Evolutionary conservation across 2,797 vertebrate genomes (phyloP), one percentile per base, ranked within the genome.

Genomic region (Melanotaenia maccullochi): DNA sequence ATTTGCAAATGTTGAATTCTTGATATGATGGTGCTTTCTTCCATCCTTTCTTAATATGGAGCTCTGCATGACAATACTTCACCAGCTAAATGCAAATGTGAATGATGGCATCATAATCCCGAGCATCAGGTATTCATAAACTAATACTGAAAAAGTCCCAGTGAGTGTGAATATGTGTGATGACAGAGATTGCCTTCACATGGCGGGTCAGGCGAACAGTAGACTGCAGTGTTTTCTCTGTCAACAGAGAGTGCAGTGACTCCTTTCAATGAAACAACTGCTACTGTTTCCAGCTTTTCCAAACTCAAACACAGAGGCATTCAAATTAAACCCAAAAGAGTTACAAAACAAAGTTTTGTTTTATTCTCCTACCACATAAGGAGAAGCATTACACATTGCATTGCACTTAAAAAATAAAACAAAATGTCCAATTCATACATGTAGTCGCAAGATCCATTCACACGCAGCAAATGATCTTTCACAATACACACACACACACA

Each of bases 271-370:
- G 28, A 75, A 82, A 83, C 58, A 55, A 60, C 33, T 49, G 1
- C 38, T 66, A 75, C 76, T 79, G 65, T 69, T 71, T 55, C 52
- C 1, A 20, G 25, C 56, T 25, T 30, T 28, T 28, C 36, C 44
- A 36, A 16, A 33, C 47, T 55, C 38, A 70, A 56, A 55, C 35
- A 75, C 32, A 40, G 35, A 28, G 3, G 42, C 25, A 78, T 42
- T 55, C 49, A 77, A 25, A 70, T 68, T 47, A 69, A 54, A 81
- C 16, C 33, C 68, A 14, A 79, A 68, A 55, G 22, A 1, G 11
- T 76, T 89, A 86, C 25, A 85, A 90, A 92, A 91, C 82, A 84
- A 88, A 85, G 74, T 68, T 47, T 60, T 68, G 30, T 81, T 92
- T 92, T 89, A 89, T 91, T 92, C 80, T 90, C 82, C 75, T 66